Evolutionary conservation across 2,113 vertebrate genomes (phyloP), one percentile per base, ranked within the genome.

Genomic region (Podocnemis expansa): DNA sequence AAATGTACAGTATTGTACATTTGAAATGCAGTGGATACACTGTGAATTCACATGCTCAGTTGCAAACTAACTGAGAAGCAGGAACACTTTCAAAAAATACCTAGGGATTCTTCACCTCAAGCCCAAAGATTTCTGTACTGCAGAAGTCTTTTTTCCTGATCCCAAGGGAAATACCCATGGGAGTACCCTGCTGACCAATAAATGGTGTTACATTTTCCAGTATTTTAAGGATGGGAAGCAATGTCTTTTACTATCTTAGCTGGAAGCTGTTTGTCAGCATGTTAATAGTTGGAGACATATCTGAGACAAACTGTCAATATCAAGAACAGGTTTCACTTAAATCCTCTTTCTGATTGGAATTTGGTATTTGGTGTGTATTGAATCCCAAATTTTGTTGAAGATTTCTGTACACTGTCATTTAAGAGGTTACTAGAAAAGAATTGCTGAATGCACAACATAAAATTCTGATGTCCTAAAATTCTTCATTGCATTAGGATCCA

Each of bases 151-250:
- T 85, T n/a, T 58, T 89, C 29, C 92, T 91, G 52, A 5, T 90
- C 93, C 95, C 80, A 94, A 86, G 67, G 45, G 21, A 89, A 27
- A 56, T 80, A 90, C 81, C 43, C 78, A 90, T 75, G 63, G 58
- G 41, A 88, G 41, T 89, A 80, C 87, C 75, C 84, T 38, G 22
- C n/a, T 78, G 31, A 5, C 31, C 43, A 51, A 82, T 56, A 80
- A 93, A 54, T 73, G 70, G 38, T 87, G 16, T 38, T 67, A 9
- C 0, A 25, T 85, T 89, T 52, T 93, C 29, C 90, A 17, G 0
- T 94, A 80, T 52, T 41, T 94, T 41, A 45, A 43, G 11, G 88
- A 19, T 70, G 54, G 60, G 16, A 88, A 88, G 90, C 45, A 81
- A 55, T 55, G 10, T 82, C 79, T 93, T 93, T 96, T 96, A 52